phyloP scores from a whole-genome alignment of 2,113 vertebrate genomes.

The Chauna torquata region DNA sequence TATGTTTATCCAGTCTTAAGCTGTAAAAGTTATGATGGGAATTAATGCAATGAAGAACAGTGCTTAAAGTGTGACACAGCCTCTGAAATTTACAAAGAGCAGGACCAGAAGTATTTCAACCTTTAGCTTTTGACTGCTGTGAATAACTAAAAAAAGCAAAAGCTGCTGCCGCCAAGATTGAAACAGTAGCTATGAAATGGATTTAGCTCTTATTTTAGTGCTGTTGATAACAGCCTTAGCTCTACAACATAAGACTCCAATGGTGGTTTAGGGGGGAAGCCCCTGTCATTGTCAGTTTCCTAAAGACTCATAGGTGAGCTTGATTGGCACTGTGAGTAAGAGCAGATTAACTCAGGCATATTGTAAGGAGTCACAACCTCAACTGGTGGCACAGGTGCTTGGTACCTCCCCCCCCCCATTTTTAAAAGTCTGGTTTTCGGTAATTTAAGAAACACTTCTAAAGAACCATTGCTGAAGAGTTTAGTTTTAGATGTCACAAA shows the following conservation, averaged over 20 bases:
- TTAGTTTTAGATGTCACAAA: background rate
- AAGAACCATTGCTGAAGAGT: background rate
- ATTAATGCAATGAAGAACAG: background rate
- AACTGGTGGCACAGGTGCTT: background rate
- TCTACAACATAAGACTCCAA: background rate
- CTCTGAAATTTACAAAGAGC: background rate
- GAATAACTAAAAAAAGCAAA: background rate
- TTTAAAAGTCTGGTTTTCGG: background rate
- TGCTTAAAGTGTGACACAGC: background rate
- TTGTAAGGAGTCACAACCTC: background rate
- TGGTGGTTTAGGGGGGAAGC: background rate
- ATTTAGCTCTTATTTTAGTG: background rate
- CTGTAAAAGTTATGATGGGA: background rate
- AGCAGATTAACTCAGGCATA: too few species aligned
- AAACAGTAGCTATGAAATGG: background rate
- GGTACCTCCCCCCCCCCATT: background rate
- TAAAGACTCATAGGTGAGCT: background rate
- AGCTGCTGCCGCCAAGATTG: background rate
- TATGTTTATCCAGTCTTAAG: background rate
- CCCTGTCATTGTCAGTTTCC: rapidly evolving
- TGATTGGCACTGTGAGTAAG: too few species aligned
- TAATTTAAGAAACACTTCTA: background rate
- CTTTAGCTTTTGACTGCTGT: background rate
- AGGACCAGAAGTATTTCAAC: background rate
- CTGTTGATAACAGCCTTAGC: background rate